A percentile compares a stretch with the other conserved stretches of the same genome.
Conservation (phyloP, 2,113 vertebrate genomes). For the Cyprichromis sp. region DNA sequence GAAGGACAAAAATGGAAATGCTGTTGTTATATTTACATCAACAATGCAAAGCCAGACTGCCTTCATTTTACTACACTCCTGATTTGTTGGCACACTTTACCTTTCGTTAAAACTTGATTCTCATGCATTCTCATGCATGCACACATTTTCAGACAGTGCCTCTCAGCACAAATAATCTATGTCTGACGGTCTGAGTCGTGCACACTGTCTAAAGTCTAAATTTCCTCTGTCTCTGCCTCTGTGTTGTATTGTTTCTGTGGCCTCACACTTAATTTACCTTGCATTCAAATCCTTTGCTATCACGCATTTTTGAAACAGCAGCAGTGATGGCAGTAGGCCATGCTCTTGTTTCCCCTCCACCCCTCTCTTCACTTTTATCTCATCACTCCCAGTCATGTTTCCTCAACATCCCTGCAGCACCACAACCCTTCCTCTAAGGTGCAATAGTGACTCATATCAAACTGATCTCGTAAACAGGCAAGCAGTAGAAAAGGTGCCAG, state of each 20-base stretch:
- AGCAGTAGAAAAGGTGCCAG: neutral
- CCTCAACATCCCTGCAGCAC: conserved; percentile 24
- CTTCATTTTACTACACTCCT: neutral
- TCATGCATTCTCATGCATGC: neutral
- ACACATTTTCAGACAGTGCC: neutral
- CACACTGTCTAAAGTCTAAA: neutral
- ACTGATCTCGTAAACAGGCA: conserved; percentile 12
- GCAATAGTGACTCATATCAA: conserved; percentile 30
- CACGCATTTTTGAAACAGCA: neutral
- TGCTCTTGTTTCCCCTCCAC: neutral
- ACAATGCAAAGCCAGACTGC: neutral
- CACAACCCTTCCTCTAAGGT: conserved; percentile 10
- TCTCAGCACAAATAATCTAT: neutral
- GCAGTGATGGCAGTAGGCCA: neutral
- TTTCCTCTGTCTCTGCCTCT: neutral
- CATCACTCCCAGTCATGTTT: conserved; percentile 17
- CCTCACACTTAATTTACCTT: conserved; percentile 19
- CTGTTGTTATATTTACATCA: neutral
- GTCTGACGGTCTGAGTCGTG: neutral
- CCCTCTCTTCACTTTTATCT: neutral
- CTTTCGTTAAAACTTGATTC: neutral
- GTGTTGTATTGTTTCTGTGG: neutral
- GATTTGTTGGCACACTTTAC: neutral
- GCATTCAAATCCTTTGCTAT: conserved; percentile 15
- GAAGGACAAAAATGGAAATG: neutral